Evolutionary conservation across 30 jellyfish, hydroid and myxozoan genomes (phyloP), one percentile per base, ranked within the genome.

Genomic region (Aurelia sp.): DNA sequence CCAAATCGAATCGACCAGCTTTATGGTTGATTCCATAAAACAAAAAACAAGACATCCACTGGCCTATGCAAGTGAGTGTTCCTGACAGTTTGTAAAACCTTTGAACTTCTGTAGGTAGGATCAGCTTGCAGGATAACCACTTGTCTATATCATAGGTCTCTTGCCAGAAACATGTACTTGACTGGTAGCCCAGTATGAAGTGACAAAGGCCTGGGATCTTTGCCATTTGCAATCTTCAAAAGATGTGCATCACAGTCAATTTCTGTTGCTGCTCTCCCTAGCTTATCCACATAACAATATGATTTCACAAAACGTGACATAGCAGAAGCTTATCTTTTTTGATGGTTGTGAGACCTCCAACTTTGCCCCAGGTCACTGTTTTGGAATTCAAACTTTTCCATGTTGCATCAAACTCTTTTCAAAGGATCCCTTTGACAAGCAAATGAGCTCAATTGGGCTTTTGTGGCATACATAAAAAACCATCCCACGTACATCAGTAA

Each of bases 151-250:
- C 66, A 2, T 6, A 7, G 66, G 22, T 57, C 66, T 19, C 6
- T 57, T 16, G 66, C 66, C 2, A 57, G 66, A 57, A 57, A 57
- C 66, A 57, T 57, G 67, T 57, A 57, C 67, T 57, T 57, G 22
- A 3, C 67, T 57, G 67, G 67, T 0, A 57, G 22, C 22, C 67
- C 67, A 57, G 22, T 4, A 19, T 13, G 67, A 4, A 16, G 67
- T 57, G 67, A 57, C 67, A 57, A 19, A 57, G 67, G 67, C 67
- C 4, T 57, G 9, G 8, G 19, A 57, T 57, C 67, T 57, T 13
- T 57, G 0, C 67, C 22, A 57, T 57, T 57, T 4, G 4, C 67
- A 3, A 57, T 57, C 67, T 57, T 13, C 67, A 57, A 57, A 57
- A 57, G 19, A 57, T 57, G 8, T 8, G 67, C 67, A 13, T 57